Percentiles rank a stretch among this genome's conserved stretches.
These are phyloP conservation scores for Anthonomus grandis DNA, from an alignment of 1,140 invertebrate genomes.

Conservation along the genomic window DNA sequence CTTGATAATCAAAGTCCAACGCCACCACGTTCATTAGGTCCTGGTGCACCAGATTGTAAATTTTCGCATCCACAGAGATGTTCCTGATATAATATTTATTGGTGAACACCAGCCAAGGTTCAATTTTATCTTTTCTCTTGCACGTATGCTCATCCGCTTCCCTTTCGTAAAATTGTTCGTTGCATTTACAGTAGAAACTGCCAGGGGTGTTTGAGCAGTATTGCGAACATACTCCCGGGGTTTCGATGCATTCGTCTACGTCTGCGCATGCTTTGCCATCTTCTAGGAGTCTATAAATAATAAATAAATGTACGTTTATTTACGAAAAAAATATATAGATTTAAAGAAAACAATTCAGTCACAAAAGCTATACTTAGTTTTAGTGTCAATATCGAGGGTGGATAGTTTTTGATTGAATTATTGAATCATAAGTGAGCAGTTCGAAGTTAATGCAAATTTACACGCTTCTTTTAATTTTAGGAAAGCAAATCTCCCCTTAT, in stretches of 20 bases:
- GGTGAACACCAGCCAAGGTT: slow-evolving; percentile 93
- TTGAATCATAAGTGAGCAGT: no score
- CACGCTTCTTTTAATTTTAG: no score
- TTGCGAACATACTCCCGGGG: slow-evolving; percentile 89
- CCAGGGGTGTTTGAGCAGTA: slow-evolving; percentile 94
- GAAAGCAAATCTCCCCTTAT: no score
- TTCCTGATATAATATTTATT: slow-evolving; percentile 98
- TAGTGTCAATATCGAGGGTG: no score
- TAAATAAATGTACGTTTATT: neutral
- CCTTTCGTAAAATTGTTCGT: slow-evolving; percentile 87
- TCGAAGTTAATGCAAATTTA: no score
- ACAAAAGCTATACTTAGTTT: no score
- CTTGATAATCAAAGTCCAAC: slow-evolving; percentile 85
- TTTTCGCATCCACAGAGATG: slow-evolving; percentile 83
- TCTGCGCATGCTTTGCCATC: slow-evolving; percentile 89
- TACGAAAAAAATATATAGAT: slow-evolving; percentile 4
- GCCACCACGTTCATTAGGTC: slow-evolving; percentile 96
- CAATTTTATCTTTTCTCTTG: slow-evolving; percentile 77
- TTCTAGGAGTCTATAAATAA: slow-evolving; percentile 57
- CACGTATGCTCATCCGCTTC: slow-evolving; percentile 83
- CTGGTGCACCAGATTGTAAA: slow-evolving; percentile 87
- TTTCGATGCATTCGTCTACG: slow-evolving; percentile 91
- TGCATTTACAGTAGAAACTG: slow-evolving; percentile 94
- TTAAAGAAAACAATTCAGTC: no score
- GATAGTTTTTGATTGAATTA: no score